Evolutionary conservation across 2,113 vertebrate genomes (phyloP), one percentile per base, ranked within the genome.

Genomic region (Trachemys scripta): DNA sequence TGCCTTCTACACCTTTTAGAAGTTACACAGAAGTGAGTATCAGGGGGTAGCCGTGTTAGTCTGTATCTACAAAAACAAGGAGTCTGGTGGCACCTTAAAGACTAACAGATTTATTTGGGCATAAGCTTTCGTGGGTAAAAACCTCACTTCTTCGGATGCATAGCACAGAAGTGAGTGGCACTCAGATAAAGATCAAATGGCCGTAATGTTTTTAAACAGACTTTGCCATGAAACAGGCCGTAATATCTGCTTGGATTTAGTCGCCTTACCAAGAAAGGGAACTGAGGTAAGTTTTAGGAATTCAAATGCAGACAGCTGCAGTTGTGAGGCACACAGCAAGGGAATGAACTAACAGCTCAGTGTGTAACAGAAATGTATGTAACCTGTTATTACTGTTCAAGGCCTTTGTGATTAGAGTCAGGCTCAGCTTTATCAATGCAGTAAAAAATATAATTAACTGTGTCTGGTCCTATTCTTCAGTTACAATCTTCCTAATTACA

Each of bases 121-220:
- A 45, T 45, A 45, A 2, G 42, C 42, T 45, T 45, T 45, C 42
- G 42, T 45, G 42, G 42, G 42, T 45, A 45, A 45, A 5, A 45
- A 45, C 42, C 42, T 45, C 5, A 45, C 42, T 45, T 45, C 42
- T 45, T 45, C 42, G 5, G 42, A 45, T 45, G 42, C 42, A 45
- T 45, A 42, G 42, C 38, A 88, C 22, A 45, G 3, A 57, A 59
- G 4, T 0, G 0, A 53, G 11, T 11, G 56, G 35, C 4, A 1
- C 65, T 82, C 75, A 78, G 42, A 62, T 62, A 31, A 5, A 29
- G 27, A 59, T 59, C 29, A 47, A 85, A 22, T 3, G 49, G 11
- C 0, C 11, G 24, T 20, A 11, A 8, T 35, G 69, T 11, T 84
- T 84, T 81, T 38, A 17, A 4, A n/a, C 35, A 0, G 0, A 25